Conservation (phyloP, 2,888 invertebrate species). For the Cantharis rustica region DNA sequence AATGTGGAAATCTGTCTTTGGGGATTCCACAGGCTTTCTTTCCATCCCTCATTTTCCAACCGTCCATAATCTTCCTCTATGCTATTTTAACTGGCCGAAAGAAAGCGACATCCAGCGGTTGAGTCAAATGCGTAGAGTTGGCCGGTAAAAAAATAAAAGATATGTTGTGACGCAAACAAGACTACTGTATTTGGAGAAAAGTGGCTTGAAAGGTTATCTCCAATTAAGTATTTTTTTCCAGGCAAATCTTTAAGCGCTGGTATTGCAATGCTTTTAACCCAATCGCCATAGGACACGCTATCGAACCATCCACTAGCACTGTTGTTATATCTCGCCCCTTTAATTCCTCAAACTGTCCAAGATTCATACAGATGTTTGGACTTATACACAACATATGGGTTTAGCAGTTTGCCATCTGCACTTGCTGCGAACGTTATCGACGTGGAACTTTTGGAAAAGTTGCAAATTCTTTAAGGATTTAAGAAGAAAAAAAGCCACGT, state of each 20-base stretch:
- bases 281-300: conserved; percentile 33
- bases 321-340: conserved; percentile 38
- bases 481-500: background rate
- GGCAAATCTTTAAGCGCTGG: too few species aligned
- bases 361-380: conserved; percentile 37
- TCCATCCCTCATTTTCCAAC: background rate
- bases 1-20: background rate
- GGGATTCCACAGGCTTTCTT: background rate
- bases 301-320: conserved; percentile 44
- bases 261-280: conserved; percentile 32
- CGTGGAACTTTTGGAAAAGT: background rate
- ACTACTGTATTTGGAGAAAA: too few species aligned
- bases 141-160: too few species aligned
- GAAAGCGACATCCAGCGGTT: too few species aligned
- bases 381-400: conserved; percentile 42
- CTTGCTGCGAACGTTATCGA: background rate
- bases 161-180: too few species aligned
- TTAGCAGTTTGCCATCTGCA: background rate
- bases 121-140: too few species aligned
- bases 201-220: too few species aligned
- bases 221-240: too few species aligned
- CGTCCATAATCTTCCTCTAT: too few species aligned
- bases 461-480: background rate
- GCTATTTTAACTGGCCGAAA: too few species aligned
- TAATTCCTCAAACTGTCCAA: conserved; percentile 43